These are phyloP conservation scores for Eolophus roseicapilla DNA, from an alignment of 2,113 vertebrate genomes.

Conservation along the genomic window DNA sequence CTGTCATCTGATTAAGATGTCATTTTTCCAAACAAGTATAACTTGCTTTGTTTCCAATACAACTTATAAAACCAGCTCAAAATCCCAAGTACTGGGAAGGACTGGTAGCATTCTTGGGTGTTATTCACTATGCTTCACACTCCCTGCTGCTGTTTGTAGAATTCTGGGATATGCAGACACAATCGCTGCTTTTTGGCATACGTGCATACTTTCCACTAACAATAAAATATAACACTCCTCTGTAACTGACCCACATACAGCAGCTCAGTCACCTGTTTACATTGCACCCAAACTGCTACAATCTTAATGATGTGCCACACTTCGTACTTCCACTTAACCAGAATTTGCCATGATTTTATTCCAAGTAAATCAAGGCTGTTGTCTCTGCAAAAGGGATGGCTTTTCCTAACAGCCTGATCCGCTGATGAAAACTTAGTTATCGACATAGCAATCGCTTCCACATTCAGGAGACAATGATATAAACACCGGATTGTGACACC, in stretches of 20 bases:
- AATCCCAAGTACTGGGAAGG: neutral
- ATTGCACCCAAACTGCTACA: neutral
- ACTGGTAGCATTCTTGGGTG: neutral
- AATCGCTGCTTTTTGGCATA: neutral
- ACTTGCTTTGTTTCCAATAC: neutral
- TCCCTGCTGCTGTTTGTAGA: neutral
- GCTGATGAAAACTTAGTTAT: neutral
- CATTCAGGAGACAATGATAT: slow-evolving; percentile 25
- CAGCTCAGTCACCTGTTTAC: neutral
- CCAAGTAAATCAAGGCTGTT: neutral
- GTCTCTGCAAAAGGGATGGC: neutral
- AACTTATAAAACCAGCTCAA: neutral
- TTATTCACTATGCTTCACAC: neutral
- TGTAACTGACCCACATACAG: neutral
- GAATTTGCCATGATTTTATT: neutral
- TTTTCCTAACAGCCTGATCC: neutral
- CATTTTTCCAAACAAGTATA: neutral
- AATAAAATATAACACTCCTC: neutral
- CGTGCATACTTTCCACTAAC: neutral
- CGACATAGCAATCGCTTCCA: neutral
- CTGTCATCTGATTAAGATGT: neutral
- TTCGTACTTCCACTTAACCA: neutral
- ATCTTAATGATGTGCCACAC: neutral
- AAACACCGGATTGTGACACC: slow-evolving; percentile 36
- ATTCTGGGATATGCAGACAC: neutral